Conservation (phyloP, 2,888 invertebrate genomes). For the Pristionchus exspectatus region DNA sequence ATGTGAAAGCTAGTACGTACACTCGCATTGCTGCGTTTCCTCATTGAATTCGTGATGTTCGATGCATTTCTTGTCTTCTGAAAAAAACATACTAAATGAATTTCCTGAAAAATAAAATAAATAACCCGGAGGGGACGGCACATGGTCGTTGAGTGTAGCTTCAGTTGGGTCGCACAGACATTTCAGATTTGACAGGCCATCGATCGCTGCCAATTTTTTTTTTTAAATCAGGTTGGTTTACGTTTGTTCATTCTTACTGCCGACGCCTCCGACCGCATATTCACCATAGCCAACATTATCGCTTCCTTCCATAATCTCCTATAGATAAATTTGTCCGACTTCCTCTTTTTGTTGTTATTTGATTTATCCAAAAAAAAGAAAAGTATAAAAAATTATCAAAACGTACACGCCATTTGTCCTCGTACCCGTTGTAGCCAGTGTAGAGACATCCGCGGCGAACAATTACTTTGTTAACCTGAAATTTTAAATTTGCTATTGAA, state of each 20-base stretch:
- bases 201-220: not conserved
- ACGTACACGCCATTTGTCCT: not conserved
- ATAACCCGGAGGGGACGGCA: not conserved
- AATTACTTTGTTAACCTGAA: not conserved
- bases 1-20: too few relatives aligned
- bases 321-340: not conserved
- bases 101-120: not conserved
- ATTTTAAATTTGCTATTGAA: not conserved
- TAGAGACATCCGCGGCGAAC: not conserved
- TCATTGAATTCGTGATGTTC: not conserved
- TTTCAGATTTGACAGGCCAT: not conserved
- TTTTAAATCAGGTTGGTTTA: not conserved
- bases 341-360: too few relatives aligned
- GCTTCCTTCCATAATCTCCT: not conserved
- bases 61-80: not conserved
- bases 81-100: not conserved
- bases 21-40: not conserved
- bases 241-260: not conserved
- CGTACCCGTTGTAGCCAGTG: not conserved
- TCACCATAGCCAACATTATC: not conserved
- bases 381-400: too few relatives aligned
- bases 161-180: not conserved
- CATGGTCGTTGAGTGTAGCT: not conserved
- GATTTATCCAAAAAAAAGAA: too few relatives aligned
- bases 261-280: not conserved